phyloP scores from a whole-genome alignment of 2,888 invertebrate species.

The Hyles lineata region DNA sequence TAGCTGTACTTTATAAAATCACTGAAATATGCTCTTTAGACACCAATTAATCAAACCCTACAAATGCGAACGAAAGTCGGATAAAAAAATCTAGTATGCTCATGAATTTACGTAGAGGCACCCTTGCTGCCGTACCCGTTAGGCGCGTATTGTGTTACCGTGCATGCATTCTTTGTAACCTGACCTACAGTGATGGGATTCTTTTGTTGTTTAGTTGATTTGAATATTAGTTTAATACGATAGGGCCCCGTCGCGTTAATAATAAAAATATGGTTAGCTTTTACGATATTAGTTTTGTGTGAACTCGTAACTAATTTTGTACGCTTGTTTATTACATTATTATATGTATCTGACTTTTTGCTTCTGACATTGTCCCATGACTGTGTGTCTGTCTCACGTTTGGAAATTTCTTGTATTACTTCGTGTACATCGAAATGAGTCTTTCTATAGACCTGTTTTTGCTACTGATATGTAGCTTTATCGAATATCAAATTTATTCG shows the following conservation, averaged over 20 bases:
- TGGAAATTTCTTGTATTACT: too few relatives aligned
- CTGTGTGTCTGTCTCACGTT: too few relatives aligned
- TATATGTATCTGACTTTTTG: not conserved
- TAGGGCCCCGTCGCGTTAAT: conserved; percentile 66
- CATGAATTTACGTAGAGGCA: conserved; percentile 48
- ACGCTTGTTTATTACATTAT: not conserved
- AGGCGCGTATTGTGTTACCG: conserved; percentile 79
- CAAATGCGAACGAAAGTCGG: conserved; percentile 34
- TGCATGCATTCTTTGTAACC: conserved; percentile 76
- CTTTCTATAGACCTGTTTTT: not conserved
- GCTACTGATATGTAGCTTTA: not conserved
- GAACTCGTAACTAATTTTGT: conserved; percentile 11
- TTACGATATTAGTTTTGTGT: not conserved
- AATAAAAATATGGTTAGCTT: conserved; percentile 41
- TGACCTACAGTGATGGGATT: conserved; percentile 71
- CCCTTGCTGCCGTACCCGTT: conserved; percentile 53
- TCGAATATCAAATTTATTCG: not conserved
- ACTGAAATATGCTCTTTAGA: not conserved
- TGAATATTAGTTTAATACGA: conserved; percentile 80
- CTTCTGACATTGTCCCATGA: not conserved
- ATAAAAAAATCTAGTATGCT: conserved; percentile 46
- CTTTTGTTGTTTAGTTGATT: conserved; percentile 77
- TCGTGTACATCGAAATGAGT: too few relatives aligned
- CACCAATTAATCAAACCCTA: conserved; percentile 11
- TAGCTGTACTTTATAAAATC: not conserved